Conservation (phyloP, 2,797 vertebrate species). For the Crenichthys baileyi region DNA sequence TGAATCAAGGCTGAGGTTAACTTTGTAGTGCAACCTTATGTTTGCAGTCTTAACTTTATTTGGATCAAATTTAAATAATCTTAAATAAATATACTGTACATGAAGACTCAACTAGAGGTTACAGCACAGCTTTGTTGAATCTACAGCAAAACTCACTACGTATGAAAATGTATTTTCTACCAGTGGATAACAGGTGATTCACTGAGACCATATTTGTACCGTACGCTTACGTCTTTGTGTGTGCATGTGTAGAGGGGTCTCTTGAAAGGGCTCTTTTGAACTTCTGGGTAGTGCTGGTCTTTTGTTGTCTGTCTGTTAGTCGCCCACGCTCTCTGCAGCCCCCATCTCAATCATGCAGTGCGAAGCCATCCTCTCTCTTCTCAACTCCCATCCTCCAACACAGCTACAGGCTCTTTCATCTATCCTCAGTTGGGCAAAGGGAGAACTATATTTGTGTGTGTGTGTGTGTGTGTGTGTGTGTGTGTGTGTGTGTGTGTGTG, state of each 20-base stretch:
- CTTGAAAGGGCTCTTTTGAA: constrained; percentile 68
- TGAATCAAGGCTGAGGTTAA: constrained; percentile 31
- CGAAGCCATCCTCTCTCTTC: constrained; percentile 37
- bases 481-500: neutral
- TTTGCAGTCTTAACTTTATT: neutral
- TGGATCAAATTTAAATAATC: neutral
- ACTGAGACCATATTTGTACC: constrained; percentile 4
- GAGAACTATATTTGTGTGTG: constrained; percentile 18
- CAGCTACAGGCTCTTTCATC: constrained; percentile 61
- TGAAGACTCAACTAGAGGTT: neutral
- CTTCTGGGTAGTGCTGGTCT: constrained; percentile 55
- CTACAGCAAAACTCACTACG: neutral
- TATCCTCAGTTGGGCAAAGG: constrained; percentile 36
- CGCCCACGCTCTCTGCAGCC: constrained; percentile 37
- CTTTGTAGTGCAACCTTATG: neutral
- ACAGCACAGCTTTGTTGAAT: neutral
- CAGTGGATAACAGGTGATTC: constrained; percentile 13
- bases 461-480: neutral
- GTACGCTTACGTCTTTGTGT: constrained; percentile 14
- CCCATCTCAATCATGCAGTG: constrained; percentile 35
- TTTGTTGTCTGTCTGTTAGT: constrained; percentile 68
- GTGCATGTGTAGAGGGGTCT: constrained; percentile 20
- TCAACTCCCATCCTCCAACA: constrained; percentile 55
- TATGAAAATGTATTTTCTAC: constrained; percentile 15
- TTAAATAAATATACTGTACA: neutral